A percentile compares a stretch with the other conserved stretches of the same genome.
These are phyloP conservation scores for Rhagophthalmus giganteus DNA, from an alignment of 2,888 invertebrate species.

Conservation along the genomic window DNA sequence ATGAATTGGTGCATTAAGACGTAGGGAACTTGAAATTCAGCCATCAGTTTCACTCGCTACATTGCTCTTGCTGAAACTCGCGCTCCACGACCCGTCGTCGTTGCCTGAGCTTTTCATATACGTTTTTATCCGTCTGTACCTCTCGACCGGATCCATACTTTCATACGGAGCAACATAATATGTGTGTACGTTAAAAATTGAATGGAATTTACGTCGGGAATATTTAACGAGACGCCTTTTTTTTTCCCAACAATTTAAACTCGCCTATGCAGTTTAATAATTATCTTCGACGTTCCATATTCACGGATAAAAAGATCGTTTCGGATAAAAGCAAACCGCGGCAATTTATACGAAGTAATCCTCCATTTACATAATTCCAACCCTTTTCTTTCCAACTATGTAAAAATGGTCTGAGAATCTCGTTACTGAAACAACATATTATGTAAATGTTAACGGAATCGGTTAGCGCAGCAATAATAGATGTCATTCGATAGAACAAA, in stretches of 20 bases:
- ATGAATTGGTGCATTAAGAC: slow-evolving; percentile 53
- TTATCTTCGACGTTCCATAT: neutral
- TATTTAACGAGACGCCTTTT: slow-evolving; percentile 13
- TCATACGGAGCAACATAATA: slow-evolving; percentile 22
- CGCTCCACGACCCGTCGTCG: slow-evolving; percentile 21
- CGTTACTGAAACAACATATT: too few relatives aligned
- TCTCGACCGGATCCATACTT: slow-evolving; percentile 26
- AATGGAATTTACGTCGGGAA: slow-evolving; percentile 19
- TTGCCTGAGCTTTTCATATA: slow-evolving; percentile 36
- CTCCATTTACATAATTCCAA: neutral
- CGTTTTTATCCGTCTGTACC: slow-evolving; percentile 30
- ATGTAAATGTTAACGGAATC: too few relatives aligned
- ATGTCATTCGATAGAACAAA: too few relatives aligned
- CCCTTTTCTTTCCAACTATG: neutral
- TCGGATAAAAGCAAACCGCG: neutral
- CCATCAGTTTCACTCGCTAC: slow-evolving; percentile 53
- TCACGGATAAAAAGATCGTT: neutral
- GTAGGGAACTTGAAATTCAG: slow-evolving; percentile 53
- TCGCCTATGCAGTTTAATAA: slow-evolving; percentile 8
- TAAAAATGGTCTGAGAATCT: too few relatives aligned
- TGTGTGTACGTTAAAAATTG: slow-evolving; percentile 20
- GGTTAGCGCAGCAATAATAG: too few relatives aligned
- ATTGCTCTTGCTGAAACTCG: slow-evolving; percentile 40
- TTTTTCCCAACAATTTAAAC: slow-evolving; percentile 2
- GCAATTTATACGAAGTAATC: neutral